Evolutionary conservation across 2,888 invertebrate species (phyloP), one percentile per base, ranked within the genome.

Genomic region (Oithona nana): DNA sequence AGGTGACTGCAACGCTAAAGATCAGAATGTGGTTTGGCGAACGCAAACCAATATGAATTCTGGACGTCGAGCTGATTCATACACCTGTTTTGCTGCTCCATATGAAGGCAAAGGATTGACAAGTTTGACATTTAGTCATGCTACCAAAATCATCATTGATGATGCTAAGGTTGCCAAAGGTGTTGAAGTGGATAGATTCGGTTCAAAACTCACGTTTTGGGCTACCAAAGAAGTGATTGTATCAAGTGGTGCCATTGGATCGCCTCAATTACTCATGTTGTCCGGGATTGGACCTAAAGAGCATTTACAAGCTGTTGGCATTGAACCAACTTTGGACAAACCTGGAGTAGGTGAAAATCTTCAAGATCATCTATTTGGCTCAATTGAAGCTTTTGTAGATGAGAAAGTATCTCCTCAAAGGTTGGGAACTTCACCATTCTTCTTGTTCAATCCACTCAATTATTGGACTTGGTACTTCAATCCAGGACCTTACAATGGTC

Each of bases 181-280:
- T 0, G 83, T 89, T 0, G 83, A 85, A 68, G 85, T 84, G 65
- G 70, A 82, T 6, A 78, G 83, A 52, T 77, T 83, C 61, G 83
- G 83, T 0, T 76, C 77, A 61, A 79, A 77, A 61, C 78, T 81
- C 60, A 76, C 79, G 55, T 83, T 85, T 0, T 76, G 81, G 65
- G 88, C 87, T 0, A 80, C 83, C 64, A 79, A 84, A 61, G 89
- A 89, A 72, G 81, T 94, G 0, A 80, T 94, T 6, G 75, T 89
- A 68, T 85, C 88, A 1, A 86, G 90, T 0, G 94, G 94, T 0
- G 82, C 93, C 0, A 80, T 95, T 48, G 84, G 86, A 61, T 83
- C 86, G 2, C 92, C 94, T 0, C 90, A 94, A 68, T 70, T 95
- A 24, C 77, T 95, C 66, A 88, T 93, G 89, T 71, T 94, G 8